Percentiles rank a stretch among this genome's conserved stretches.
phyloP scores from a whole-genome alignment of 2,113 vertebrate species.

The Tachuris rubrigastra region DNA sequence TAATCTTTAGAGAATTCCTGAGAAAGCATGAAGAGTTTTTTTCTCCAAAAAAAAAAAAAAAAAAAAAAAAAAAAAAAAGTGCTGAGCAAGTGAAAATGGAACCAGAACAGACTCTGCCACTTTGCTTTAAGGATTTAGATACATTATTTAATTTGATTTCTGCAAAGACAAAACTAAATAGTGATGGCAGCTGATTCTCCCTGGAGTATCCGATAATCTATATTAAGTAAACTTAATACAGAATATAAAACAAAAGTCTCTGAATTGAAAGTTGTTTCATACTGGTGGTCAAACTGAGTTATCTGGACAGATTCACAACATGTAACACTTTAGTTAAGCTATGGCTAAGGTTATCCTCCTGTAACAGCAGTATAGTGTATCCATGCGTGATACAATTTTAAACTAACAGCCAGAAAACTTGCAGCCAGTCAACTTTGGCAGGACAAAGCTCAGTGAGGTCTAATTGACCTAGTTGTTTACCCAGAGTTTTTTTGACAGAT shows the following conservation, averaged over 20 bases:
- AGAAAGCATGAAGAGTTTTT: constrained; percentile 49
- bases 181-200: constrained; percentile 27
- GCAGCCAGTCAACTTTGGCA: background rate
- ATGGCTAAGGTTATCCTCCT: background rate
- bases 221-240: constrained; percentile 15
- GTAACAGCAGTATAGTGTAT: background rate
- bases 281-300: constrained; percentile 5
- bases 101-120: constrained; percentile 37
- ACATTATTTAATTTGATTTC: constrained; percentile 37
- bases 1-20: constrained; percentile 56
- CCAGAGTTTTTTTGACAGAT: background rate
- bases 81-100: constrained; percentile 59
- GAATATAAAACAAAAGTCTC: constrained; percentile 21
- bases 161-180: constrained; percentile 46
- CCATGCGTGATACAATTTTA: background rate
- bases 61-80: constrained; percentile 13
- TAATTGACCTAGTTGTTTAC: background rate
- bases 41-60: background rate
- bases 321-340: background rate
- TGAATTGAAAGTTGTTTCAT: constrained; percentile 1
- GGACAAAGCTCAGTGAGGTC: background rate
- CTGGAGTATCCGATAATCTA: constrained; percentile 18
- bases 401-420: background rate
- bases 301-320: background rate
- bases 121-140: constrained; percentile 37